A percentile compares a stretch with the other conserved stretches of the same genome.
Evolutionary conservation across 2,113 vertebrate genomes (phyloP).

Genomic region (Syrrhaptes paradoxus): DNA sequence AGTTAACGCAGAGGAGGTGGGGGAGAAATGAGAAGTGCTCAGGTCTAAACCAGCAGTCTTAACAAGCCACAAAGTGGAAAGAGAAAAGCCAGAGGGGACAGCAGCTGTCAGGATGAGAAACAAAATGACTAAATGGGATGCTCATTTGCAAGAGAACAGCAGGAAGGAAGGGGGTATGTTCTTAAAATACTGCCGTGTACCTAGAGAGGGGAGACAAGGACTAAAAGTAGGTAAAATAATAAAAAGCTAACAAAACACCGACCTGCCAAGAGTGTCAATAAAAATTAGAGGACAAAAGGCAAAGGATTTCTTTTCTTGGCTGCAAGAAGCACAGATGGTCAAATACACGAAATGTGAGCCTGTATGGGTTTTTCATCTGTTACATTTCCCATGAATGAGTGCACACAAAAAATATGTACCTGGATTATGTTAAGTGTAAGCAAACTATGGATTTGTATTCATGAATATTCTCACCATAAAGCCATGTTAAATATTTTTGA

Average conservation of each 20-base stretch:
- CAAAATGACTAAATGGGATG: not conserved
- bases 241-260: not conserved
- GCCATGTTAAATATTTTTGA: not conserved
- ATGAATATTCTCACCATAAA: constrained; percentile 7
- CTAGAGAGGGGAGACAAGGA: not conserved
- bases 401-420: not conserved
- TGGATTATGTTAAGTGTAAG: constrained; percentile 26
- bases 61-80: not conserved
- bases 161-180: not conserved
- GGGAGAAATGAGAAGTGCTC: not conserved
- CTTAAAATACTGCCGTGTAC: not conserved
- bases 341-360: not conserved
- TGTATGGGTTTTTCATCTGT: not conserved
- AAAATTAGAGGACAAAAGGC: not conserved
- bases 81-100: not conserved
- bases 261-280: not conserved
- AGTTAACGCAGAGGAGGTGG: not conserved
- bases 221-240: not conserved
- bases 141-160: not conserved
- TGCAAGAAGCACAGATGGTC: constrained; percentile 4
- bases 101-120: not conserved
- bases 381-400: not conserved
- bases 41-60: not conserved
- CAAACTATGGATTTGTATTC: constrained; percentile 26
- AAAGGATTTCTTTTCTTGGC: constrained; percentile 7